These are phyloP conservation scores for Caenorhabditis angaria DNA, from an alignment of 2,888 invertebrate species.

Conservation along the genomic window DNA sequence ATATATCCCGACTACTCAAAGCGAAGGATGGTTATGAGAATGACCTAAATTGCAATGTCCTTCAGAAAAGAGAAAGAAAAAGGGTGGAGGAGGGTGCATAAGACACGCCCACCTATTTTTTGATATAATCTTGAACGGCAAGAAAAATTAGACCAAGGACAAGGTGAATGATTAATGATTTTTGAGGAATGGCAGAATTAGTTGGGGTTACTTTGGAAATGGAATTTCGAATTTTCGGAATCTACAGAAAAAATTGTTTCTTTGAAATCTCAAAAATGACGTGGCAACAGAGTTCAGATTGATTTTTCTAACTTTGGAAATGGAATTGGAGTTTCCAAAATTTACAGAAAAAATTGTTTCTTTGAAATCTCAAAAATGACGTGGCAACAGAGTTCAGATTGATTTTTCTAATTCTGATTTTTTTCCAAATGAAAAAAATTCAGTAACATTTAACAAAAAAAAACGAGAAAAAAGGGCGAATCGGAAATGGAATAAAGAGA, in stretches of 20 bases:
- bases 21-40: not conserved
- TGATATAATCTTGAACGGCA: not conserved
- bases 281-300: not conserved
- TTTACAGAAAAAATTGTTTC: no score
- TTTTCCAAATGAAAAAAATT: not conserved
- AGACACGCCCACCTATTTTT: not conserved
- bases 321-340: no score
- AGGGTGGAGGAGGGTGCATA: not conserved
- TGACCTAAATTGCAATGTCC: not conserved
- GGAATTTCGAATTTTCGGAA: no score
- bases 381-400: not conserved
- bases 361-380: no score
- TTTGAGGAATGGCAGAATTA: not conserved
- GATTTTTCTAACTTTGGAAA: no score
- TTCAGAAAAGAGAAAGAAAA: not conserved
- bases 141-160: not conserved
- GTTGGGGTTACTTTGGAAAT: not conserved
- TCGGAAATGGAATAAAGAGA: not conserved
- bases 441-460: no score
- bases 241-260: no score
- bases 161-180: not conserved
- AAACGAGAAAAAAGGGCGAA: not conserved
- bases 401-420: no score
- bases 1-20: not conserved
- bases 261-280: no score